Evolutionary conservation across 2,888 invertebrate genomes (phyloP).

Genomic region (Hyposoter dolosus): DNA sequence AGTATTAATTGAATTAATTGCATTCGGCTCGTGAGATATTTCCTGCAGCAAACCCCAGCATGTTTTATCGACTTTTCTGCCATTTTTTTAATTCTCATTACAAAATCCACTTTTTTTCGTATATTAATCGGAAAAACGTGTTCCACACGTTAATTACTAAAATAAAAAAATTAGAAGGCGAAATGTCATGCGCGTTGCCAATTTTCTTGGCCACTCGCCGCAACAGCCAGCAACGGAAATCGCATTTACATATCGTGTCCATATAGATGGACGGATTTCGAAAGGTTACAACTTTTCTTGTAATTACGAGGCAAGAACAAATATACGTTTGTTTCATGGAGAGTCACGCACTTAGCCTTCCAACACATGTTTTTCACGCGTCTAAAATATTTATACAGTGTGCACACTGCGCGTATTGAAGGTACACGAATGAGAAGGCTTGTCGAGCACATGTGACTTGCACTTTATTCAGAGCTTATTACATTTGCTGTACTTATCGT

Average conservation of each 20-base stretch:
- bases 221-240: background rate
- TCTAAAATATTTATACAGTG: slow-evolving; percentile 10
- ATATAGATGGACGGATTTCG: background rate
- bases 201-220: background rate
- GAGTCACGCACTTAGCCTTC: slow-evolving; percentile 30
- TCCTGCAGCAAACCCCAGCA: background rate
- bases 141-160: no score
- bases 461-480: slow-evolving; percentile 20
- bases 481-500: slow-evolving; percentile 37
- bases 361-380: slow-evolving; percentile 46
- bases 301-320: background rate
- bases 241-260: background rate
- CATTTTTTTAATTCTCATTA: background rate
- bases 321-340: slow-evolving; percentile 23
- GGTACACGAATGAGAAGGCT: background rate
- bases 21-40: background rate
- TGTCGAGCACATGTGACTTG: slow-evolving; percentile 37
- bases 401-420: slow-evolving; percentile 6
- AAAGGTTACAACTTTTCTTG: slow-evolving; percentile 16
- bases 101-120: background rate
- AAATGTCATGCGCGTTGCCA: no score
- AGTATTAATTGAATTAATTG: slow-evolving; percentile 8
- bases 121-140: no score
- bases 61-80: background rate
- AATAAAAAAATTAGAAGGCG: no score